Evolutionary conservation across 2,797 vertebrate species (phyloP), one percentile per base, ranked within the genome.

Genomic region (Bucorvus abyssinicus): DNA sequence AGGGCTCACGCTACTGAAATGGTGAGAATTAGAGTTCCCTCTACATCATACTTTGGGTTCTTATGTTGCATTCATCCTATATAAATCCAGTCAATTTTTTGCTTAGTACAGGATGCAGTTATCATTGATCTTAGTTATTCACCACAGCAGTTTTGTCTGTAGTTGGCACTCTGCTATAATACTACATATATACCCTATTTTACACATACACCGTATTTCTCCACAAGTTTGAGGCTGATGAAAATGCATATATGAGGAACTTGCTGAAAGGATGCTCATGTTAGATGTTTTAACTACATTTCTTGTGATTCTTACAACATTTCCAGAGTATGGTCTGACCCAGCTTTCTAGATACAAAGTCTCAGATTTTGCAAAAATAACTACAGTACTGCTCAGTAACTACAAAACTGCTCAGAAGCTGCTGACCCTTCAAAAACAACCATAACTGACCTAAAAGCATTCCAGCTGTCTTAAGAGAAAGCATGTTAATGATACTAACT

Each of bases 21-120:
- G 15, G 24, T 2, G 12, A 77, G 68, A 42, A 84, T 50, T 38
- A 55, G 47, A 69, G 29, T 26, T 87, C 32, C 38, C 74, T 55
- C 24, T 0, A 1, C 0, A 1, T 3, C 45, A 8, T 17, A 7
- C 27, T 79, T 56, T 12, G 4, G 2, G 38, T 63, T 23, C 50
- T 87, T 32, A 42, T 27, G 17, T 4, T 59, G 59, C 15, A 26
- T 36, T 87, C 47, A 63, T 34, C n/a, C 34, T 60, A 4, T 2
- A 27, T 2, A 69, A 92, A 94, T 59, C 26, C 70, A 49, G 3
- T 4, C 52, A 22, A 34, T 49, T 69, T 64, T 86, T 55, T 20
- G 20, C 27, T 56, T 17, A 40, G 24, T 52, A 44, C 22, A 49
- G 32, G 56, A 61, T 63, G 47, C 42, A 36, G 10, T 61, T 76